These are phyloP conservation scores for Falcunculus frontatus DNA, from an alignment of 2,113 vertebrate genomes.

Conservation along the genomic window DNA sequence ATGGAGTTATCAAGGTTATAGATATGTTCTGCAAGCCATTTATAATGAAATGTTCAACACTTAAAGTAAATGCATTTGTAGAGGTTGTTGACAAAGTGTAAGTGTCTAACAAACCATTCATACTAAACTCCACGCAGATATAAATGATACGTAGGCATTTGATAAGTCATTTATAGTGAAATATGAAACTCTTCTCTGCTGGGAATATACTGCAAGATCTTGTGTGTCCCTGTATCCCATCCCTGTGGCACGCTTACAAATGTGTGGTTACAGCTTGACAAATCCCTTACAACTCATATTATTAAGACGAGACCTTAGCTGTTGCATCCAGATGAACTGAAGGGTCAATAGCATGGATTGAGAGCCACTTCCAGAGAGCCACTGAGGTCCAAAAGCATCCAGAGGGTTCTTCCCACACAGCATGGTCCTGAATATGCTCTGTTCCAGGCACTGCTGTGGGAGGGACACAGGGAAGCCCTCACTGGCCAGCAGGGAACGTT, in stretches of 20 bases:
- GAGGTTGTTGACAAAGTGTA: constrained; percentile 49
- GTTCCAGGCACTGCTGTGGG: not conserved
- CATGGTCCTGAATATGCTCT: rapidly evolving
- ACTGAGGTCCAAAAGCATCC: not conserved
- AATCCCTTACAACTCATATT: not conserved
- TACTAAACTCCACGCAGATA: constrained; percentile 12
- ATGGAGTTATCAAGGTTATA: constrained; percentile 71
- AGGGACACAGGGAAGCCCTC: not conserved
- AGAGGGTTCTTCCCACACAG: not conserved
- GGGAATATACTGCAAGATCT: not conserved
- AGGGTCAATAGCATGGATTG: not conserved
- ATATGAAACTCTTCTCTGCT: not conserved
- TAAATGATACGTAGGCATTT: constrained; percentile 3
- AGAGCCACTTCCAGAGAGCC: not conserved
- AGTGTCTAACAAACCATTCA: constrained; percentile 34
- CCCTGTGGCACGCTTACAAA: not conserved
- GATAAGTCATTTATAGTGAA: constrained; percentile 15
- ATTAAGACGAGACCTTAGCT: not conserved
- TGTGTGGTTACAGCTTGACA: not conserved
- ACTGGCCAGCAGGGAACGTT: not conserved
- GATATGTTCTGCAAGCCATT: constrained; percentile 61
- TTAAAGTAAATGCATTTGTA: constrained; percentile 57
- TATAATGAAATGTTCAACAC: constrained; percentile 60
- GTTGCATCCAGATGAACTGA: not conserved
- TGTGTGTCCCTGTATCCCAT: not conserved